Evolutionary conservation across 2,888 invertebrate genomes (phyloP), one percentile per base, ranked within the genome.

Genomic region (Cinara cedri): DNA sequence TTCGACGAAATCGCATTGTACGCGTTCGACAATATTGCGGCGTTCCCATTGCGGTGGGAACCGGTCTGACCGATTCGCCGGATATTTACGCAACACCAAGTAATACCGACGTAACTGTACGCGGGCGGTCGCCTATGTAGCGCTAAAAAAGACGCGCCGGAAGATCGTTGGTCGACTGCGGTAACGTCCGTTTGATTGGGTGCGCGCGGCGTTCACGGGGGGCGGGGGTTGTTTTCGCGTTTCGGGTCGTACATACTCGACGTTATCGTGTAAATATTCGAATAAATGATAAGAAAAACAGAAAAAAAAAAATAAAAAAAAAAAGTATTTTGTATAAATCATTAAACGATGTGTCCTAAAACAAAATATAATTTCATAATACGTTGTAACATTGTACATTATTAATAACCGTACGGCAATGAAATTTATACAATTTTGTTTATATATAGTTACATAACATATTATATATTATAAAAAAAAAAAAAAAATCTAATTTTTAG

Each of bases 401-500:
- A 46, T 46, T 46, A n/a, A 46, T 46, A 46, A 46, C 2, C 13
- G 46, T 8, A 21, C 19, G 24, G 24, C 46, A 66, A 24, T 49
- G 66, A 46, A 46, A 49, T 66, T 66, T 24, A 49, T 21, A 14
- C 9, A 24, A 66, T 24, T 46, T 21, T 66, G 24, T 24, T 1
- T 16, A 49, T 49, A 46, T 16, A 49, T 49, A 46, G 13, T 14
- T 66, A n/a, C 51, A n/a, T 72, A 72, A 57, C 46, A 71, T 55
- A 55, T 60, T 70, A 46, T 70, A 66, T 70, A 13, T 13, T 19
- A 13, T 19, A 24, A 13, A 14, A 24, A 24, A 14, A 4, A 60
- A 60, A 46, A 8, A 62, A 62, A 62, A 62, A 62, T 26, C 1
- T 72, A 60, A 49, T 62, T 62, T 72, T 42, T 72, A 70, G 70